phyloP scores from a whole-genome alignment of 2,797 vertebrate genomes.

The Triplophysa yarkandensis region DNA sequence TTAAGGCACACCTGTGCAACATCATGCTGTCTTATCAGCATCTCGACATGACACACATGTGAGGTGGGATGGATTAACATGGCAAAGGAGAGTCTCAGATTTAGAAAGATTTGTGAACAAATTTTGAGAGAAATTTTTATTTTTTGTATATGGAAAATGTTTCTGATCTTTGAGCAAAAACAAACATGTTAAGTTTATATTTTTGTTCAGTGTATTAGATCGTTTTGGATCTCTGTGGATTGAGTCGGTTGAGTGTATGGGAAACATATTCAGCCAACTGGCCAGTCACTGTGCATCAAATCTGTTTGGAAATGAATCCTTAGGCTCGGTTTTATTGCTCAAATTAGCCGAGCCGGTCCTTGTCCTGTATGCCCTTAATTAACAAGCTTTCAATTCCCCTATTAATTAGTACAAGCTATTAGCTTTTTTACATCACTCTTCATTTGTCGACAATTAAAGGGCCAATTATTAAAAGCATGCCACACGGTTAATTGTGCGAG shows the following conservation, averaged over 20 bases:
- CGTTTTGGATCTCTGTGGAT: constrained; percentile 36
- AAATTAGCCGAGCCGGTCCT: constrained; percentile 83
- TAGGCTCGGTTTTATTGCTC: constrained; percentile 81
- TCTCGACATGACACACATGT: too few relatives aligned
- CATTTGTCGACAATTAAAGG: constrained; percentile 90
- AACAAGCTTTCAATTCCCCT: constrained; percentile 86
- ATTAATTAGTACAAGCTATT: constrained; percentile 92
- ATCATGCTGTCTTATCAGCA: too few relatives aligned
- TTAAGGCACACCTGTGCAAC: too few relatives aligned
- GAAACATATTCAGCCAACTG: constrained; percentile 50
- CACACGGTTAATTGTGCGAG: constrained; percentile 78
- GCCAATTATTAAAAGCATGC: constrained; percentile 86
- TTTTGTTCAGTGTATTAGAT: too few relatives aligned
- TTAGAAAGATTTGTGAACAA: too few relatives aligned
- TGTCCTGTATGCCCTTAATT: constrained; percentile 95
- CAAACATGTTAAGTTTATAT: too few relatives aligned
- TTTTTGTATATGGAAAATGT: too few relatives aligned
- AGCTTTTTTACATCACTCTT: constrained; percentile 91
- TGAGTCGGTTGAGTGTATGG: too few relatives aligned
- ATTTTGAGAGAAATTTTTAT: too few relatives aligned
- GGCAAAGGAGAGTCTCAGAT: too few relatives aligned
- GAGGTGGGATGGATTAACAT: too few relatives aligned
- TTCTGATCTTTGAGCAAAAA: too few relatives aligned
- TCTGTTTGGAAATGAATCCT: constrained; percentile 85
- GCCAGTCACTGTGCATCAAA: constrained; percentile 78